Base-by-base conservation (phyloP, 92 coral and sea anemone genomes). In the Porites cylindrica region DNA sequence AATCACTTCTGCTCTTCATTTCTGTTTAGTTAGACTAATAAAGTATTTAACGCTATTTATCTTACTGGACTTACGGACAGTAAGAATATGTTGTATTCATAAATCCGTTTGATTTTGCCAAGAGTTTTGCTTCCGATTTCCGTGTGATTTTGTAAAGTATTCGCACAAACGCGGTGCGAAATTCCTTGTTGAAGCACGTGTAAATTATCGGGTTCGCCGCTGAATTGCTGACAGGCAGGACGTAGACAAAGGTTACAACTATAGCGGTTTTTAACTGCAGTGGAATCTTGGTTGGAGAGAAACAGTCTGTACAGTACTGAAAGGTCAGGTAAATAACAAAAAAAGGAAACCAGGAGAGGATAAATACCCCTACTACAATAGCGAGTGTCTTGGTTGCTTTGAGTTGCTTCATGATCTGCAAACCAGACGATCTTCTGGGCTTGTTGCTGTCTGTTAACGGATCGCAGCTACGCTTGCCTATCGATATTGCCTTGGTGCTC, bases 381-480 rank as follows among this genome's bases (percentile, higher is more conserved):
- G 98, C 99, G 50, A 97, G 77, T 10, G 99, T 97, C 70, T 97
- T 97, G 24, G 99, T 97, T 1, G 99, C 99, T 86, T 97, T 97
- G 8, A 97, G 89, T 77, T 97, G 99, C 61, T 93, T 93, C 84
- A 97, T 91, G 18, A 93, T 88, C 43, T 95, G 90, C 19, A 95
- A 86, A 17, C 94, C 90, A 1, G 98, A 94, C 26, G 93, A 68
- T n/a, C 88, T 76, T 23, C 89, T 75, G 0, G 88, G 85, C 24
- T 90, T 92, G 1, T 70, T 70, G 51, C 72, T 68, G 4, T 86
- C 76, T 16, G 69, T 69, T 10, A 91, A 17, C 7, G 77, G 83
- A 1, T 90, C 93, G 11, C 81, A 61, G 62, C 86, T 63, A 51
- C 82, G 80, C 47, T 85, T 90, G 67, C 79, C 87, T 5, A 60